Evolutionary conservation across 2,888 invertebrate genomes (phyloP), one percentile per base, ranked within the genome.

Genomic region (Tetranychus piercei): DNA sequence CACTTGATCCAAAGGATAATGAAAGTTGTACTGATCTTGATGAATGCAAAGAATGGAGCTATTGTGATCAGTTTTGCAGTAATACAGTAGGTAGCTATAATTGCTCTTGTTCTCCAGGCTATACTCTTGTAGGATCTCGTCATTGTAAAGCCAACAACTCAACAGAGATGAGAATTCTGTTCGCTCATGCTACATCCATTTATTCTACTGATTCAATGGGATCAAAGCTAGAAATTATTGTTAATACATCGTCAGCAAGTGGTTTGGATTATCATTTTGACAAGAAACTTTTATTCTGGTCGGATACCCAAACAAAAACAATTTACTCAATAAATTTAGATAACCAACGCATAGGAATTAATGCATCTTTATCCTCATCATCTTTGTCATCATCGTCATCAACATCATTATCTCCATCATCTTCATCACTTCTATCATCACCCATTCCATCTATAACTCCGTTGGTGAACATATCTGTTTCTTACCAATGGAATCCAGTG

Each of bases 31-130:
- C 88, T 87, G 97, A 99, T 85, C 87, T 91, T 79, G 89, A 97
- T 84, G 96, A 97, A 78, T 85, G 85, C 79, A 78, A 80, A 20
- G 81, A 81, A 74, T 84, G 83, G 81, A 84, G 84, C 44, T 82
- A 80, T 76, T 99, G 97, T 83, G 94, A 96, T 81, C 99, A 99
- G 83, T 85, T 90, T 45, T 99, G 99, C 82, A 87, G 88, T 76
- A 96, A 97, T 82, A 89, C 88, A 0, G 89, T 89, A 1, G 94
- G 87, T 9, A 83, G 91, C 11, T 96, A 90, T 83, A 85, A 83
- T 67, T 96, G 96, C 82, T 87, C 88, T 20, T 96, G 95, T 82
- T 88, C 88, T 0, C 85, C 87, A 0, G 93, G 91, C 65, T 93
- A 91, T 83, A 84, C 84, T 5, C 83, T 90, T 74, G 82, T 83